Evolutionary conservation across 2,797 vertebrate genomes (phyloP), one percentile per base, ranked within the genome.

Genomic region (Ctenochaetus hawaiiensis): DNA sequence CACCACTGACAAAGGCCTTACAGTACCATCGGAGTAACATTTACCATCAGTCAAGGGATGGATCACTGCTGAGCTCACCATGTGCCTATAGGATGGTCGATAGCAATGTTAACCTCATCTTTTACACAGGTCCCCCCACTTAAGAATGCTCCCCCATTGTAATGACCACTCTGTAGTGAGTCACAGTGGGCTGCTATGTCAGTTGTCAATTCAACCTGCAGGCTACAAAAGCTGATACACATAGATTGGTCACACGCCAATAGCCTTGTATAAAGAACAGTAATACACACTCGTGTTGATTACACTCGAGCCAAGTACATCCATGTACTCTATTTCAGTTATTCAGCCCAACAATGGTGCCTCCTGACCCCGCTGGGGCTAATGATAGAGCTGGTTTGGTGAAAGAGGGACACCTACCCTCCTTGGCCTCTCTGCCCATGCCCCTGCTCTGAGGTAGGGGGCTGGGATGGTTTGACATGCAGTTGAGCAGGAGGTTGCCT

Each of bases 251-350:
- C 86, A 88, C 91, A 92, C 81, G 54, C 82, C 89, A 90, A 88
- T 74, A 78, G 85, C 66, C 91, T 88, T 85, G 86, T 84, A 92
- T 94, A 92, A 92, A 91, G 90, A 91, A 84, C 87, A 81, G 81
- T 90, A 91, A 91, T 88, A 83, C 91, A 85, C 88, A 90, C 90
- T 90, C 30, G 78, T 90, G 87, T 87, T 91, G 89, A 92, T 91
- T 91, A 88, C 90, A 90, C 89, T 91, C 82, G 78, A 26, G 60
- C 88, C 90, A 90, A 91, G 87, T 91, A 92, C 85, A 91, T 91
- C 92, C 81, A 93, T 91, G 90, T 87, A 92, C 88, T 93, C 93
- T 78, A 85, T 94, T 93, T 92, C 91, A 91, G 91, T 93, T 91
- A 91, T 92, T 92, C 90, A 91, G 63, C 70, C 74, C 85, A 83